Evolutionary conservation across 2,113 vertebrate species (phyloP), one percentile per base, ranked within the genome.

Genomic region (Micromys minutus): DNA sequence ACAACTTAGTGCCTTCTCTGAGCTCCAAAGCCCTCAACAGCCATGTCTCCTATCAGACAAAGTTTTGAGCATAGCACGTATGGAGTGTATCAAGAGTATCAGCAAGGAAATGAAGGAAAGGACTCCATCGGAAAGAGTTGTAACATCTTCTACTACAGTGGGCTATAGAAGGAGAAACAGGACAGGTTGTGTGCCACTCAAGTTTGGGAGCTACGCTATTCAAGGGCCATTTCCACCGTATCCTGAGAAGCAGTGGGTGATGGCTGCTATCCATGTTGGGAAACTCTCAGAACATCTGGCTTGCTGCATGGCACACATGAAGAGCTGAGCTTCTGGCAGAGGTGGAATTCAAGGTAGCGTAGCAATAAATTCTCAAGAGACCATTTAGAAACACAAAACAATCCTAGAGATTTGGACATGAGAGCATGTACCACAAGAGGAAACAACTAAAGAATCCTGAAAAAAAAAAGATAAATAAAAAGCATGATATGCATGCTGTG

Each of bases 271-370:
- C 26, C 34, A 65, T 17, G 31, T 72, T 24, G 31, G 2, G 7
- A 50, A 15, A 24, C 29, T 42, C 21, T 47, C 15, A 29, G 69
- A 76, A 26, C 63, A 13, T 6, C 31, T 22, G 61, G 83, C 52
- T 36, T 52, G 71, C 34, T 69, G 21, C 39, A 17, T 5, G 12
- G 6, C n/a, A 7, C 42, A 0, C 3, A 4, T 1, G 24, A 31
- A 31, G 31, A 72, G 47, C 31, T 59, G 39, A n/a, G 3, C 2
- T 19, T 63, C 29, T 21, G 57, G 34, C 93, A 50, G 26, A 19
- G 22, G 17, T 71, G 59, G 16, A 19, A 36, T 0, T 16, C 17
- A n/a, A 10, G 1, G 9, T 0, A 15, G 29, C 16, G 12, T 0
- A 15, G 29, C 16, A 15, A 85, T 31, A 24, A 65, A 17, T 16